Evolutionary conservation across 2,888 invertebrate species (phyloP), one percentile per base, ranked within the genome.

Genomic region (Tridacna crocea): DNA sequence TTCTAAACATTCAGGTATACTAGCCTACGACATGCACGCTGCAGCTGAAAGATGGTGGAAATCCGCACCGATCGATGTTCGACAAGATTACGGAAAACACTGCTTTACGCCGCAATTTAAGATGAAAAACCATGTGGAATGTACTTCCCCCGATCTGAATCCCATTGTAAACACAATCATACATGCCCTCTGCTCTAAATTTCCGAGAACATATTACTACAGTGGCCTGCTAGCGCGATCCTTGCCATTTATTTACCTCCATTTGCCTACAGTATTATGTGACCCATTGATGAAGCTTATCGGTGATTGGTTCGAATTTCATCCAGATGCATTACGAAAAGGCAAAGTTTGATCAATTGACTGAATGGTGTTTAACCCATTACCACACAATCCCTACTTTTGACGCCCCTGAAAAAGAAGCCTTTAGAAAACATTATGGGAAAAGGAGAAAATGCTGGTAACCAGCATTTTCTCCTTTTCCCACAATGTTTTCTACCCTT

Each of bases 31-130:
- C 82, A 88, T 83, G 75, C 76, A 76, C 36, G 85, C 86, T 8
- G 82, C 86, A 26, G 91, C 90, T 3, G 90, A 92, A 36, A 84
- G 90, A 75, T 93, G 92, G 92, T 93, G 92, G 92, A 81, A 81
- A 36, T 79, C 77, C 15, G 92, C 92, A 0, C 83, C 85, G 24
- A 80, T 83, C 8, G 87, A 86, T n/a, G 91, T 92, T 51, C 88
- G 88, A 72, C 77, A 88, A 55, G 91, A 91, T 73, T 92, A 89
- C 68, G 92, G 92, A 2, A 82, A 85, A 47, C 90, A 91, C 12
- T 90, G 90, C 75, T 93, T 92, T 76, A 81, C 82, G 24, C 84
- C 90, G 77, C 84, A 87, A 77, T 87, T 88, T 47, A 90, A 88
- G 80, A 72, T 83, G 27, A 75, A 82, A 75, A 87, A 90, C 75